A percentile compares a stretch with the other conserved stretches of the same genome.
Evolutionary conservation across 1,140 invertebrate genomes (phyloP).

Genomic region (Asbolus verrucosus): DNA sequence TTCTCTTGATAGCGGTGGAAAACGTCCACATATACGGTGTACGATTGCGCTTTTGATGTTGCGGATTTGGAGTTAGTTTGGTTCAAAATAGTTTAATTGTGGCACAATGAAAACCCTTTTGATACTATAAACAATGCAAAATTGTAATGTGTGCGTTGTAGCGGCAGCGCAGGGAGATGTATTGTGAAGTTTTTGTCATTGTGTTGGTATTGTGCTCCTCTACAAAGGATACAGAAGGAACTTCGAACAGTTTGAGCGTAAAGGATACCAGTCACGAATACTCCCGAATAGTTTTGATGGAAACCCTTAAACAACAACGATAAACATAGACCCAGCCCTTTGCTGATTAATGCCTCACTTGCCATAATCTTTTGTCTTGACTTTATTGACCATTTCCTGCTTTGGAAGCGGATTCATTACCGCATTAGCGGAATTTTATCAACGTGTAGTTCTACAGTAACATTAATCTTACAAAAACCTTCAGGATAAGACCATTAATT

Average conservation of each 20-base stretch:
- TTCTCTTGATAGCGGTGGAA: neutral
- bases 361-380: constrained; percentile 19
- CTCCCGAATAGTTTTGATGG: constrained; percentile 36
- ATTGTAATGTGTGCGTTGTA: constrained; percentile 42
- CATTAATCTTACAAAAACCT: too few species aligned
- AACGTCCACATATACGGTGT: neutral
- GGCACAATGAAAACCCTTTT: constrained; percentile 8
- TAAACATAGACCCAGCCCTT: constrained; percentile 25
- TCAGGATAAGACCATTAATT: too few species aligned
- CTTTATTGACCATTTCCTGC: constrained; percentile 1
- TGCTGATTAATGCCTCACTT: constrained; percentile 34
- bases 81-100: constrained; percentile 34
- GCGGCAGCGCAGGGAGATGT: constrained; percentile 10
- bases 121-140: constrained; percentile 40
- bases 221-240: constrained; percentile 36
- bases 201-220: constrained; percentile 13
- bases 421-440: neutral
- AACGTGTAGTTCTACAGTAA: too few species aligned
- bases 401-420: neutral
- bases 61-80: constrained; percentile 4
- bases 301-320: constrained; percentile 38
- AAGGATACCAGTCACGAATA: constrained; percentile 40
- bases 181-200: constrained; percentile 46
- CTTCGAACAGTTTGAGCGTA: constrained; percentile 40
- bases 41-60: constrained; percentile 8